phyloP scores from a whole-genome alignment of 2,888 invertebrate genomes.

The Eucera pruinosa region DNA sequence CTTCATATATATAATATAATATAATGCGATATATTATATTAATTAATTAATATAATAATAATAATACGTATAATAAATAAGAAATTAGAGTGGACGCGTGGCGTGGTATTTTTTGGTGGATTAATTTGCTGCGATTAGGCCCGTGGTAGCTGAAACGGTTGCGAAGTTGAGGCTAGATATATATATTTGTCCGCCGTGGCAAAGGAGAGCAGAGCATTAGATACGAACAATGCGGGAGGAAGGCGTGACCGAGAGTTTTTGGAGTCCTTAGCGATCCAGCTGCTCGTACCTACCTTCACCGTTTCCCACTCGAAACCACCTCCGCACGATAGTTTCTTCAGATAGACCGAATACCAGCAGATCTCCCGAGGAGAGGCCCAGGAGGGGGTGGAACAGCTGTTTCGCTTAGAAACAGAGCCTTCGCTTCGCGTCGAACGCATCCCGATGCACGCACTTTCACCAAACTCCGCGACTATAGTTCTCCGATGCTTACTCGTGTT shows the following conservation, averaged over 20 bases:
- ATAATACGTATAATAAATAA: too few relatives aligned
- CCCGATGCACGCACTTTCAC: constrained; percentile 1
- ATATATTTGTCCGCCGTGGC: neutral
- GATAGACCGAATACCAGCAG: constrained; percentile 68
- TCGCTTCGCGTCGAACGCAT: constrained; percentile 30
- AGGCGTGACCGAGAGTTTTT: constrained; percentile 69
- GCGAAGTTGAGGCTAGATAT: too few relatives aligned
- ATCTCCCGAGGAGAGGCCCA: constrained; percentile 66
- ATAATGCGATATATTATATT: too few relatives aligned
- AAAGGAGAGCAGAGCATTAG: constrained; percentile 47
- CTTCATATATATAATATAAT: too few relatives aligned
- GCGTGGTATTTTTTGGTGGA: too few relatives aligned
- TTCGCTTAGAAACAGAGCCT: constrained; percentile 53
- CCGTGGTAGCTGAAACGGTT: too few relatives aligned
- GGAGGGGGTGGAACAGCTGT: constrained; percentile 73
- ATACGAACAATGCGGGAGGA: constrained; percentile 62
- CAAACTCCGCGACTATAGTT: neutral
- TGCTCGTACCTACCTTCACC: constrained; percentile 63
- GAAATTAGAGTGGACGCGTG: too few relatives aligned
- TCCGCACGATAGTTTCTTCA: constrained; percentile 70
- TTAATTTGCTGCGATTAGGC: too few relatives aligned
- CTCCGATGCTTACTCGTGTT: too few relatives aligned
- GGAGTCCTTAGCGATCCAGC: constrained; percentile 65
- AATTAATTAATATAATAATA: too few relatives aligned
- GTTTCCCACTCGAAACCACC: constrained; percentile 65